These are phyloP conservation scores for Rhizoglyphus robini DNA, from an alignment of 1,140 invertebrate genomes.

Conservation along the genomic window DNA sequence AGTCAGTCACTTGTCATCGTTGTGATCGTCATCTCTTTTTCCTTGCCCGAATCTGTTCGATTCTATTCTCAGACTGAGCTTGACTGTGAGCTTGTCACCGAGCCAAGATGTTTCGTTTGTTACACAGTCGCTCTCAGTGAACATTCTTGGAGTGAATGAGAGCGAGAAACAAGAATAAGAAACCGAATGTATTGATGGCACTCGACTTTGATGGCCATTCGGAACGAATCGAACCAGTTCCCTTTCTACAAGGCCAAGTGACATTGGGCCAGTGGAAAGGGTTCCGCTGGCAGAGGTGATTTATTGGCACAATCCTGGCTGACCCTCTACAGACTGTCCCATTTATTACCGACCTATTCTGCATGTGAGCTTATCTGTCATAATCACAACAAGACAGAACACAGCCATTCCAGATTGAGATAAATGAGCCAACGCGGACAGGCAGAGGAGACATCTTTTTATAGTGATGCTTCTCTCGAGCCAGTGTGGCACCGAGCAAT, in stretches of 20 bases:
- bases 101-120: not conserved
- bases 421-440: not conserved
- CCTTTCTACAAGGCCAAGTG: not conserved
- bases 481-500: too few relatives aligned
- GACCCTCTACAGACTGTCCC: too few relatives aligned
- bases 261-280: not conserved
- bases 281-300: not conserved
- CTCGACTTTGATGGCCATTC: not conserved
- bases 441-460: not conserved
- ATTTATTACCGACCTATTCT: too few relatives aligned
- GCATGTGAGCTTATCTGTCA: not conserved
- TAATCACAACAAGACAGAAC: not conserved
- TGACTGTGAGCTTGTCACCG: not conserved
- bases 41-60: not conserved
- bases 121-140: not conserved
- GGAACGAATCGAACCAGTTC: too few relatives aligned
- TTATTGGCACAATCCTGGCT: not conserved
- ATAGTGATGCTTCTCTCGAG: too few relatives aligned
- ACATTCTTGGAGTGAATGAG: not conserved
- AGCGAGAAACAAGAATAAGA: slow-evolving; percentile 2
- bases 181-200: slow-evolving; percentile 2
- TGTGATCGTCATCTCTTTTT: not conserved
- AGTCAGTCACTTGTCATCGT: not conserved
- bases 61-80: not conserved
- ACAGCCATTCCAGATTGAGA: not conserved